phyloP scores from a whole-genome alignment of 2,888 invertebrate species.

The Drosophila planitibia region DNA sequence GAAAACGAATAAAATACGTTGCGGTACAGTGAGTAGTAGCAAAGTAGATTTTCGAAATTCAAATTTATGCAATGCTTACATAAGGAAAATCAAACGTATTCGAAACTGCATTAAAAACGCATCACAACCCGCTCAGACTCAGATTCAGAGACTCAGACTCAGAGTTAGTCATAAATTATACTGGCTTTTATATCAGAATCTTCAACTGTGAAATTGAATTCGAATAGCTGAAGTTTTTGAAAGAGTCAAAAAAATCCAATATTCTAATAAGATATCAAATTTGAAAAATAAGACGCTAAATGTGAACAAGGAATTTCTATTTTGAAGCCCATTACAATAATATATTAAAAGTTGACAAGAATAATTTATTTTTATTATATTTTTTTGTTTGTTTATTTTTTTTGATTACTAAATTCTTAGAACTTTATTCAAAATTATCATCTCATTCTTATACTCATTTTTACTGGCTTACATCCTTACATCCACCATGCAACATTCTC shows the following conservation, averaged over 20 bases:
- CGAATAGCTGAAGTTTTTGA: background rate
- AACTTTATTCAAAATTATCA: slow-evolving; percentile 82
- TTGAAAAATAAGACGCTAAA: background rate
- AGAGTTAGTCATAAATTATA: background rate
- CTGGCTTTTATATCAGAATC: background rate
- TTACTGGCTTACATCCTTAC: slow-evolving; percentile 43
- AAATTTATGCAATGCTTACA: background rate
- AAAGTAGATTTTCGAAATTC: too few relatives aligned
- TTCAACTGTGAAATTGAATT: background rate
- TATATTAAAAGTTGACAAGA: background rate
- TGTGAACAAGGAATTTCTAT: background rate
- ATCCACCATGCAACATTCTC: slow-evolving; percentile 32
- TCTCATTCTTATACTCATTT: slow-evolving; percentile 67
- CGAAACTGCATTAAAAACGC: background rate
- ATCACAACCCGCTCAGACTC: background rate
- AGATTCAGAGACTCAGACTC: too few relatives aligned
- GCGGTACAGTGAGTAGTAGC: background rate
- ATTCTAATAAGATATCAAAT: background rate
- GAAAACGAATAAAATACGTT: background rate
- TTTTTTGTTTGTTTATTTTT: slow-evolving; percentile 55
- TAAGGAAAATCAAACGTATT: background rate
- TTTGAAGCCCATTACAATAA: background rate
- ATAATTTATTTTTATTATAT: slow-evolving; percentile 38
- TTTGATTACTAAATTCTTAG: slow-evolving; percentile 83
- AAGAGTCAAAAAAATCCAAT: background rate